These are phyloP conservation scores for Pyrocephalus nanus DNA, from an alignment of 2,797 vertebrate species.

Conservation along the genomic window DNA sequence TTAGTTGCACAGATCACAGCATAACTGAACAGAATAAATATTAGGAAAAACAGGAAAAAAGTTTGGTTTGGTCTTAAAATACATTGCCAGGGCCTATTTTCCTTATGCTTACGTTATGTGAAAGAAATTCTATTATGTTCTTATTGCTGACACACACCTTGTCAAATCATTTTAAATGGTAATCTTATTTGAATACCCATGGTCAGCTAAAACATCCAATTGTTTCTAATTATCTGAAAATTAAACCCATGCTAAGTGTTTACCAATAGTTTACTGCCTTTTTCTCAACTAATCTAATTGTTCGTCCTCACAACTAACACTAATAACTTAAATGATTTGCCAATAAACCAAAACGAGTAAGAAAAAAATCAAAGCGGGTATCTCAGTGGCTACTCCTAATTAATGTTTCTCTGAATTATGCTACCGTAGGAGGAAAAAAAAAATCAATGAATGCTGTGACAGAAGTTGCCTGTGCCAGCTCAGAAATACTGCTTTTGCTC, in stretches of 20 bases:
- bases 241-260: constrained; percentile 42
- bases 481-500: not conserved
- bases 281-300: constrained; percentile 42
- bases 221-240: constrained; percentile 66
- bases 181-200: constrained; percentile 35
- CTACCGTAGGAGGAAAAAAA: not conserved
- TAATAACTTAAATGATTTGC: constrained; percentile 62
- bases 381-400: constrained; percentile 31
- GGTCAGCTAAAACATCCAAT: constrained; percentile 39
- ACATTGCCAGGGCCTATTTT: not conserved
- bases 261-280: constrained; percentile 58
- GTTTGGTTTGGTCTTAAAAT: not conserved
- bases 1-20: not conserved
- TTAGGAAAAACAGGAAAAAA: not conserved
- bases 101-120: not conserved
- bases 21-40: not conserved
- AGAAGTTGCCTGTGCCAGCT: not conserved
- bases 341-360: constrained; percentile 22
- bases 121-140: not conserved
- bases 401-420: constrained; percentile 34
- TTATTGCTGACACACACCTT: constrained; percentile 21
- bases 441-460: constrained; percentile 18
- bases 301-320: constrained; percentile 22
- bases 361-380: constrained; percentile 39
- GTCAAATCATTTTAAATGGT: constrained; percentile 47